Evolutionary conservation across 2,113 vertebrate genomes (phyloP), one percentile per base, ranked within the genome.

Genomic region (Entelurus aequoreus): DNA sequence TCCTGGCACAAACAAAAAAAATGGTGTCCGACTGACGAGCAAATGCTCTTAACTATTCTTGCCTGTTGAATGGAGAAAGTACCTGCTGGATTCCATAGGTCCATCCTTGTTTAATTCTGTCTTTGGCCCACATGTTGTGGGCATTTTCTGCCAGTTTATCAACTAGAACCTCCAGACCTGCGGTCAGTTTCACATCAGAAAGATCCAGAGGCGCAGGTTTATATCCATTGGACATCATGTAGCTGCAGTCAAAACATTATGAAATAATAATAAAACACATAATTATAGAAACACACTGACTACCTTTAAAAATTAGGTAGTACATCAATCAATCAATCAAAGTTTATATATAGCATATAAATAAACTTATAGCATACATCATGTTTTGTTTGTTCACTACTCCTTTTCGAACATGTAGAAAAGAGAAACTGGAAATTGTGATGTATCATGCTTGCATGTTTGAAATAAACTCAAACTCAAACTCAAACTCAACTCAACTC

Each of bases 31-130:
- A 19, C 21, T 37, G 5, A 62, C 8, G 19, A 61, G 14, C 46
- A 50, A n/a, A 5, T 8, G 40, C 11, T 8, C 47, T 10, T 5
- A 44, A 47, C 6, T n/a, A 21, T 58, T 53, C 6, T 37, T n/a
- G 10, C 8, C 9, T 19, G 38, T 38, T 19, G 9, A 16, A 44
- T 42, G 28, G 21, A 10, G 9, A 11, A 5, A 28, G 74, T 84
- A 97, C 96, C 94, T 99, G 96, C 78, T 98, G 96, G 89, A 98
- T 96, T 81, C 96, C 96, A 81, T 99, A 99, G 87, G 96, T 99
- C 96, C 96, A 99, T 83, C 96, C 96, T 94, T 99, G 96, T 77
- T 95, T 98, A 65, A 99, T 97, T 91, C 96, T 92, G 78, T 99
- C 95, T 90, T 98, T 98, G 86, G 96, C 96, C 96, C 96, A 99